Base-by-base conservation (phyloP, 2,888 invertebrate species). In the Dendrolimus houi region DNA sequence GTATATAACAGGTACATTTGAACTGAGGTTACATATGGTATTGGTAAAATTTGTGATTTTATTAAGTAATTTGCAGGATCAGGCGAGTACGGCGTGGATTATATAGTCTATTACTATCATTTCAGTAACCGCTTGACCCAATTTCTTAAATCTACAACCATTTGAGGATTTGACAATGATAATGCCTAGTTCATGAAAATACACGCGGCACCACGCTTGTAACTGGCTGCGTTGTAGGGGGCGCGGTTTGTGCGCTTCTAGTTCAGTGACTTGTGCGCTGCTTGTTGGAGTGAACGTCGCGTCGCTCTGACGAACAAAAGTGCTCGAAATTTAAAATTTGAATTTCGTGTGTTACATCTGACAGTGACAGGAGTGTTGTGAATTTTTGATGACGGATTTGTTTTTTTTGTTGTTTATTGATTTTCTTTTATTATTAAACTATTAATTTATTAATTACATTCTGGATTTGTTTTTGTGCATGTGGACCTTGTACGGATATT, bases 201-300 rank as follows among this genome's bases (percentile, higher is more conserved):
- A 82, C 79, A 77, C 74, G 74, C 71, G 70, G 74, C 72, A 72
- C 71, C 71, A 70, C 71, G 77, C 77, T 29, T 29, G 29, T 29
- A 29, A 29, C 29, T 29, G 29, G 71, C 68, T 66, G 59, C 57
- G 53, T 29, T 56, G 62, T 57, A 67, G 77, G 79, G 74, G 78
- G 80, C 76, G 79, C 78, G 80, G 79, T 12, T 47, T 47, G 47
- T 10, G 47, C 70, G 70, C 70, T 64, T 67, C 67, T 77, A 72
- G 87, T 87, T 89, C 88, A 89, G 87, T 89, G 88, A 87, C 87
- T 87, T 76, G 83, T 72, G 71, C 71, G 66, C 77, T 78, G 81
- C 75, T 70, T 75, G 63, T 64, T 60, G 40, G 72, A 62, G 66
- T 61, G 77, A 73, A 78, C 81, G 83, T 70, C 67, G 70, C 61